Conservation (phyloP, 2,797 vertebrate species). For the Anolis apletophallus region DNA sequence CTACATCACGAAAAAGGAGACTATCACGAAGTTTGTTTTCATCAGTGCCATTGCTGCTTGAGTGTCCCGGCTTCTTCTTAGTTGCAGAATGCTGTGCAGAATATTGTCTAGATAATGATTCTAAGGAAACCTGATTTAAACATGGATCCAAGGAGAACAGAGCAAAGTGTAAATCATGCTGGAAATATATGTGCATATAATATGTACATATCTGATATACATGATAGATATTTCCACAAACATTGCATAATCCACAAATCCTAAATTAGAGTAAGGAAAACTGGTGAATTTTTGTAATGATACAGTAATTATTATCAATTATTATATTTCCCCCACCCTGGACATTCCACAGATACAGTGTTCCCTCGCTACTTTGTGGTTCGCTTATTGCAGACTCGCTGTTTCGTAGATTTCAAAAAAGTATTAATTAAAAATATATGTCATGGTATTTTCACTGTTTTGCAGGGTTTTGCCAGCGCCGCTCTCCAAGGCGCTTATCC, state of each 20-base stretch:
- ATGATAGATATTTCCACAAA: neutral
- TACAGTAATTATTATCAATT: neutral
- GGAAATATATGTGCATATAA: neutral
- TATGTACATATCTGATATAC: neutral
- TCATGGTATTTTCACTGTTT: too few species aligned
- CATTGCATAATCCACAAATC: neutral
- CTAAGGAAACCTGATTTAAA: neutral
- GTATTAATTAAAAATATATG: too few species aligned
- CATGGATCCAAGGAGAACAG: neutral
- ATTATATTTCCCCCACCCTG: neutral
- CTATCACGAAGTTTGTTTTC: neutral
- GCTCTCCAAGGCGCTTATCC: too few species aligned
- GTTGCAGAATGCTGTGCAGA: neutral
- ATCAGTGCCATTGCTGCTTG: neutral
- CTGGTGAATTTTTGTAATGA: neutral
- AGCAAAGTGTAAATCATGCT: neutral
- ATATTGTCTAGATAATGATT: neutral
- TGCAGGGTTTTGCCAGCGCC: too few species aligned
- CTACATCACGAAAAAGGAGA: neutral
- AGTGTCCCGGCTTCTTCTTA: neutral
- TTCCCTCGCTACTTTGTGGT: too few species aligned
- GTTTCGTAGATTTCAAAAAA: too few species aligned
- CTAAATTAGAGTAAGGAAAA: neutral
- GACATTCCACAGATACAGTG: too few species aligned
- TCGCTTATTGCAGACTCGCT: too few species aligned